Base-by-base conservation (phyloP, 2,797 vertebrate genomes). In the Neosalanx taihuensis region DNA sequence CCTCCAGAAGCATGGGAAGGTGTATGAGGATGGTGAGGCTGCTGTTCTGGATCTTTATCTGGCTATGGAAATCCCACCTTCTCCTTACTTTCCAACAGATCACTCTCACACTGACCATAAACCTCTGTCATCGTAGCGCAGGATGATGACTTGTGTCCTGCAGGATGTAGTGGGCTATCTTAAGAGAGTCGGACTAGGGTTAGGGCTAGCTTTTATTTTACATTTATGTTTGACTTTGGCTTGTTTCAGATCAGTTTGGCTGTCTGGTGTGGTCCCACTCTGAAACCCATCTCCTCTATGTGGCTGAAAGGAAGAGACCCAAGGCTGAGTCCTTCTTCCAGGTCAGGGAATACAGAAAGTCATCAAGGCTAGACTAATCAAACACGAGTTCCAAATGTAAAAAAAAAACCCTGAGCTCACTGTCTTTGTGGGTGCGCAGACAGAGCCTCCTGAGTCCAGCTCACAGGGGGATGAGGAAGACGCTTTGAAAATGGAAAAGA, bases 201-300 rank as follows among this genome's bases (percentile, higher is more conserved):
- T 53, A 46, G 41, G 41, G 41, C 41, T 46, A 46, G 51, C 18
- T 49, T 2, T 12, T 49, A 3, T 6, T 49, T 10, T 49, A 10
- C 3, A 49, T 33, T 5, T 1, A 12, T 46, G 12, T 12, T 46
- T 46, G 2, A 12, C 41, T 12, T 46, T 46, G 41, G 10, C 10
- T 46, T 46, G 37, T 46, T 46, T 60, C 35, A 99, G 98, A 96
- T 56, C 95, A 95, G 79, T 99, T 99, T 90, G 96, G 97, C 71
- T 95, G 94, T 87, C 88, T 99, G 87, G 94, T 95, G 72, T 99
- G 98, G 98, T 99, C 98, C 0, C 95, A 98, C 85, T 99, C 97
- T 0, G 96, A 99, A 90, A 96, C 96, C 23, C 98, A 98, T 79
- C 94, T 99, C 66, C 83, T 99, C 66, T 99, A 99, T 6, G 95